A percentile compares a stretch with the other conserved stretches of the same genome.
Conservation (phyloP, 2,797 vertebrate species). For the Hemitrygon akajei region DNA sequence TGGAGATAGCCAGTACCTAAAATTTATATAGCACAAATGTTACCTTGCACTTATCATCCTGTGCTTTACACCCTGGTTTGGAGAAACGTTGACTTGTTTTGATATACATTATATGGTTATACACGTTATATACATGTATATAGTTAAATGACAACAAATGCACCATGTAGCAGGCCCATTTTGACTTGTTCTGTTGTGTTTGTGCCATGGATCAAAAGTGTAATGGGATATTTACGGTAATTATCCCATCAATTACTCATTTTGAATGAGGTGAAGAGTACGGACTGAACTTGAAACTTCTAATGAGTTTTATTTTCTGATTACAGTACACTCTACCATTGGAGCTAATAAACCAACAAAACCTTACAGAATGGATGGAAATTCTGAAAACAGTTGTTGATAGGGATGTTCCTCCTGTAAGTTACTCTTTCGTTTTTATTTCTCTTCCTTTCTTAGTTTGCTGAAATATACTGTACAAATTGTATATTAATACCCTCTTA, state of each 20-base stretch:
- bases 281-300: conserved; percentile 38
- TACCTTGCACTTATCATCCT: too few relatives aligned
- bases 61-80: too few relatives aligned
- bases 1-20: too few relatives aligned
- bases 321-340: conserved; percentile 88
- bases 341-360: conserved; percentile 97
- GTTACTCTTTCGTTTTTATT: conserved; percentile 45
- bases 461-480: neutral
- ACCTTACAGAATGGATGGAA: conserved; percentile 95
- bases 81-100: too few relatives aligned
- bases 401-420: conserved; percentile 90
- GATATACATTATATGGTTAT: too few relatives aligned
- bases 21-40: too few relatives aligned
- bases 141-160: neutral
- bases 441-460: neutral
- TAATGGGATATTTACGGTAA: conserved; percentile 26
- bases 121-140: too few relatives aligned
- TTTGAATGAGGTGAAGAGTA: neutral
- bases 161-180: neutral
- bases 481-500: neutral
- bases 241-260: neutral
- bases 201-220: neutral
- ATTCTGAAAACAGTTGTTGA: conserved; percentile 95
- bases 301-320: conserved; percentile 24
- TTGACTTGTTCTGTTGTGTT: neutral